These are phyloP conservation scores for Bufo bufo DNA, from an alignment of 2,113 vertebrate genomes.

Conservation along the genomic window DNA sequence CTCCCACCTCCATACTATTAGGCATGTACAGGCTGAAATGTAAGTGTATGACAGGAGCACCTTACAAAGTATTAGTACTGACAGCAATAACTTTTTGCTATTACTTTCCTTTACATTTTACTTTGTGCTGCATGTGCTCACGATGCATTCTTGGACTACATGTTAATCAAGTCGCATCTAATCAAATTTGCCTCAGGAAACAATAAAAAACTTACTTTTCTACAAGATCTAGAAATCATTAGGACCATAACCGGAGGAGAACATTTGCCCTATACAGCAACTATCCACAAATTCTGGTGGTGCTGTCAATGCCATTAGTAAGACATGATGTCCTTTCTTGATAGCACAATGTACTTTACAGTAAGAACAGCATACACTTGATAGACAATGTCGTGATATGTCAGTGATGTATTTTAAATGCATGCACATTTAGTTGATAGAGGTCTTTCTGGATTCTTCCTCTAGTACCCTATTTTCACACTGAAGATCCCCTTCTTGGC, in stretches of 20 bases:
- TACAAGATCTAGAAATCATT: background rate
- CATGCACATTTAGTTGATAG: background rate
- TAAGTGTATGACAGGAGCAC: background rate
- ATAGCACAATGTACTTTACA: background rate
- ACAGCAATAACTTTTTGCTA: background rate
- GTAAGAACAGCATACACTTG: background rate
- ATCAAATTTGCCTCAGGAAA: constrained; percentile 1
- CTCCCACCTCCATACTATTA: no score
- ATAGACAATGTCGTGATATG: background rate
- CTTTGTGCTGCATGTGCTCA: background rate
- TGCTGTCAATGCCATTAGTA: background rate
- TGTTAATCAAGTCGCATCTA: background rate
- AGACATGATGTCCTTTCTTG: background rate
- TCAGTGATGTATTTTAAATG: background rate
- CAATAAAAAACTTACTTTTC: background rate
- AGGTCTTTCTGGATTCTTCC: no score
- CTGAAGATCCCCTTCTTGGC: no score
- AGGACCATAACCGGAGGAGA: no score
- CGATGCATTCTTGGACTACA: background rate
- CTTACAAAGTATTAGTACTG: background rate
- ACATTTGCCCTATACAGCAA: no score
- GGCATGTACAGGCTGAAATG: background rate
- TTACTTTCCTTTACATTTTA: background rate
- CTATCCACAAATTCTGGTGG: background rate
- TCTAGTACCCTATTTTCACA: no score